A percentile compares a stretch with the other conserved stretches of the same genome.
Conservation (phyloP, 1,140 invertebrate genomes). For the Bombus fervidus region DNA sequence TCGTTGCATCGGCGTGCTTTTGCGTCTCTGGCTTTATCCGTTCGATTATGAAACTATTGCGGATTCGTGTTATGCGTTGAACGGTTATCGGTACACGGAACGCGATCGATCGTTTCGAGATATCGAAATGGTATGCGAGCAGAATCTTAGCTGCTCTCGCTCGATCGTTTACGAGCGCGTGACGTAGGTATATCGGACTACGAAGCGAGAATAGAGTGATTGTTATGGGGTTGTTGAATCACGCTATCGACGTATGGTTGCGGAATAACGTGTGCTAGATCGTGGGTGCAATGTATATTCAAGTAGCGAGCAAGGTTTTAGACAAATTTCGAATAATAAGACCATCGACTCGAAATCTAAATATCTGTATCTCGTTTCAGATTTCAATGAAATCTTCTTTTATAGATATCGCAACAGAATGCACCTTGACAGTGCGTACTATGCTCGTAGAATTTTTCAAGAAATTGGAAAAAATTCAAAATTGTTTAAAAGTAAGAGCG, state of each 20-base stretch:
- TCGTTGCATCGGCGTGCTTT: background rate
- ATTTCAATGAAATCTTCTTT: background rate
- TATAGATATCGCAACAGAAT: background rate
- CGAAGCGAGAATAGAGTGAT: background rate
- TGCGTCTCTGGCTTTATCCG: slow-evolving; percentile 10
- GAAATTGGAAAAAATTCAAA: background rate
- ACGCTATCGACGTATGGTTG: background rate
- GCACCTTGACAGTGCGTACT: background rate
- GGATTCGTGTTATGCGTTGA: slow-evolving; percentile 25
- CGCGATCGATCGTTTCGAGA: slow-evolving; percentile 61
- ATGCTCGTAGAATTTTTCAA: background rate
- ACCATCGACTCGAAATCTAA: background rate
- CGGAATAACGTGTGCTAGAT: background rate
- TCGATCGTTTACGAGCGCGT: slow-evolving; percentile 11
- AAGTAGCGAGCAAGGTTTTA: background rate
- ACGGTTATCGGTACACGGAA: slow-evolving; percentile 46
- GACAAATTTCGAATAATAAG: background rate
- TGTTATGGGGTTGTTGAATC: background rate
- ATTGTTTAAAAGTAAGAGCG: background rate
- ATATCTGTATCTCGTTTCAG: background rate
- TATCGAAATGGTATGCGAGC: slow-evolving; percentile 45
- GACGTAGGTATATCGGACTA: slow-evolving; percentile 4
- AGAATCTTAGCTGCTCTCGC: slow-evolving; percentile 37
- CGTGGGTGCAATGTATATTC: background rate
- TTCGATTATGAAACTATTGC: slow-evolving; percentile 45